Conservation (phyloP, 2,888 invertebrate species). For the Andrena marginata region DNA sequence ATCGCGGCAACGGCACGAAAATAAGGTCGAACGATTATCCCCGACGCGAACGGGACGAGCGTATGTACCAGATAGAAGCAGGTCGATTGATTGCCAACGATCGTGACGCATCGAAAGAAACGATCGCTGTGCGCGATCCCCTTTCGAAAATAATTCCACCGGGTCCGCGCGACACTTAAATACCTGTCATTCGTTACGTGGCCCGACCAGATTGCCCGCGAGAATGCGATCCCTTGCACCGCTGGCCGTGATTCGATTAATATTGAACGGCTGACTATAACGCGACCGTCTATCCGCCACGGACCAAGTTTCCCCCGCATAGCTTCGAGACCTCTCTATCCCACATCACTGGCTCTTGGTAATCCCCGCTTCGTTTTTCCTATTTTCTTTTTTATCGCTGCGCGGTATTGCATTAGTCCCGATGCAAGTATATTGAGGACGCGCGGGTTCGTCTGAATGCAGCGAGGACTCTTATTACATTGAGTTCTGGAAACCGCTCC, state of each 20-base stretch:
- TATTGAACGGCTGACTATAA: slow-evolving; percentile 80
- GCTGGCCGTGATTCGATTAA: slow-evolving; percentile 80
- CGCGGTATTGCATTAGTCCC: slow-evolving; percentile 78
- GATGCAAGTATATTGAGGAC: slow-evolving; percentile 74
- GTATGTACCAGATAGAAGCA: slow-evolving; percentile 35
- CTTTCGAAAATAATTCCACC: slow-evolving; percentile 63
- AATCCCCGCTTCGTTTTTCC: slow-evolving; percentile 34
- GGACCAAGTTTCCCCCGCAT: slow-evolving; percentile 68
- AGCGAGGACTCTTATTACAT: slow-evolving; percentile 68
- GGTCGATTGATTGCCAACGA: slow-evolving; percentile 54
- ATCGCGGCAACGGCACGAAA: slow-evolving; percentile 16
- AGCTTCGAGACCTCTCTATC: slow-evolving; percentile 59
- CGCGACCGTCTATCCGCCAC: slow-evolving; percentile 77
- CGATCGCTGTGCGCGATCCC: slow-evolving; percentile 40
- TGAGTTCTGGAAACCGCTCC: slow-evolving; percentile 45
- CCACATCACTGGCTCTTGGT: slow-evolving; percentile 47
- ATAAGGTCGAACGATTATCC: slow-evolving; percentile 50
- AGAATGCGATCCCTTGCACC: slow-evolving; percentile 59
- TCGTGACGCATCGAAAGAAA: slow-evolving; percentile 47
- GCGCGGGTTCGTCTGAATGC: slow-evolving; percentile 56
- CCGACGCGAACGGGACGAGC: neutral
- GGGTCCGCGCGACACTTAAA: slow-evolving; percentile 39
- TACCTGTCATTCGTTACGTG: slow-evolving; percentile 38
- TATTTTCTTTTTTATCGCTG: slow-evolving; percentile 49
- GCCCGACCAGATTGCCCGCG: slow-evolving; percentile 36